Evolutionary conservation across 2,888 invertebrate species (phyloP), one percentile per base, ranked within the genome.

Genomic region (Slavum lentiscoides): DNA sequence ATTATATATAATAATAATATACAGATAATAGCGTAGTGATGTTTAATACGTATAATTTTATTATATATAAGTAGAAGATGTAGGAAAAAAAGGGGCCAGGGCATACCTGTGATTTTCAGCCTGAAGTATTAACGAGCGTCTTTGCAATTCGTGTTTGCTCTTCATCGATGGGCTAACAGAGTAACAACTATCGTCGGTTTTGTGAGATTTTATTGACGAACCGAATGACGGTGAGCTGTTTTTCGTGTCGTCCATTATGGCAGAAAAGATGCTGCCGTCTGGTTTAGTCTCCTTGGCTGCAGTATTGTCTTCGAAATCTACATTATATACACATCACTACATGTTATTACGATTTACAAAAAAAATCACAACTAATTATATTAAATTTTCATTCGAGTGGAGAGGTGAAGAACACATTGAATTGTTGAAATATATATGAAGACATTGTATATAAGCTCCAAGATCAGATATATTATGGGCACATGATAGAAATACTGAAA

Each of bases 181-280:
- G 43, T 37, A 76, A 75, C 13, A 70, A 30, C 80, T 72, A 15
- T 80, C 70, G 1, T 80, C 80, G 8, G 80, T 80, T 49, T 72
- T 80, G 13, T 72, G 72, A 0, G 80, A 72, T 66, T 53, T 70
- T 19, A 80, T 23, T 7, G 76, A 77, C 0, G 80, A 80, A 9
- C 23, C n/a, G 15, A 70, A 80, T 8, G 80, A 80, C 7, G 80
- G 64, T 0, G 72, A 80, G 55, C 64, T 80, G 15, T 43, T 77
- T 21, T 77, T 77, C 15, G 69, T 77, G 19, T 77, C 77, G 11
- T 77, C 69, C 11, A 69, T 69, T 30, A 37, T 15, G 21, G 11
- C 67, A 0, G 77, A 70, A 8, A 70, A 70, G 13, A 70, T 37
- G 43, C 77, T 77, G 8, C 69, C 58, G 2, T 66, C 55, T 1